Evolutionary conservation across 2,888 invertebrate genomes (phyloP), one percentile per base, ranked within the genome.

Genomic region (Allophyes oxyacanthae): DNA sequence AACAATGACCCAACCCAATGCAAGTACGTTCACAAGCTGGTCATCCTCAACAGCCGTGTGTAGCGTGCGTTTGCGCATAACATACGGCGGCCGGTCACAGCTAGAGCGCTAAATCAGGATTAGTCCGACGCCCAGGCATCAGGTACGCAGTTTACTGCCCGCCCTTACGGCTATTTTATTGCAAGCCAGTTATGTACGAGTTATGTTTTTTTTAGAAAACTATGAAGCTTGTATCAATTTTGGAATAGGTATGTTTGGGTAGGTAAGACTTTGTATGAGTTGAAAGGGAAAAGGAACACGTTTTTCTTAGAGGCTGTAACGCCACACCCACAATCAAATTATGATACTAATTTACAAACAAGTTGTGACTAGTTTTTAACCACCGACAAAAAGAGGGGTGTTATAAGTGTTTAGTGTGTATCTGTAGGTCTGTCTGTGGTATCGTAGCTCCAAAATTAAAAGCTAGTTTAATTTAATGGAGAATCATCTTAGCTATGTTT

Each of bases 71-170:
- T 88, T 85, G 82, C 83, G 86, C 75, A 82, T 89, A 90, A 90
- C 87, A 80, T 89, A 91, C 85, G 82, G 77, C 64, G 80, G 71
- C 61, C 81, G 83, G 82, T 81, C 81, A 79, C 85, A 81, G 83
- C 83, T 78, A 83, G 81, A 78, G 75, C 85, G 89, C 89, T 93
- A 93, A 92, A 94, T 94, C 93, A 93, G 92, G 92, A 91, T 94
- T 93, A 94, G 88, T 78, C 66, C 69, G 88, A 90, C 90, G 85
- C 75, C 75, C 82, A 82, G 85, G 87, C 90, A 88, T 88, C 86
- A 84, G 86, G 82, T 85, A 81, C 75, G 75, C 84, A 88, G 84
- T 92, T 92, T 92, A 92, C 87, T 84, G 89, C 85, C 70, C 77
- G 72, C 75, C 79, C 77, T 77, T 83, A 83, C 81, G 79, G 78